Evolutionary conservation across 2,113 vertebrate genomes (phyloP).

Genomic region (Oreochromis niloticus): DNA sequence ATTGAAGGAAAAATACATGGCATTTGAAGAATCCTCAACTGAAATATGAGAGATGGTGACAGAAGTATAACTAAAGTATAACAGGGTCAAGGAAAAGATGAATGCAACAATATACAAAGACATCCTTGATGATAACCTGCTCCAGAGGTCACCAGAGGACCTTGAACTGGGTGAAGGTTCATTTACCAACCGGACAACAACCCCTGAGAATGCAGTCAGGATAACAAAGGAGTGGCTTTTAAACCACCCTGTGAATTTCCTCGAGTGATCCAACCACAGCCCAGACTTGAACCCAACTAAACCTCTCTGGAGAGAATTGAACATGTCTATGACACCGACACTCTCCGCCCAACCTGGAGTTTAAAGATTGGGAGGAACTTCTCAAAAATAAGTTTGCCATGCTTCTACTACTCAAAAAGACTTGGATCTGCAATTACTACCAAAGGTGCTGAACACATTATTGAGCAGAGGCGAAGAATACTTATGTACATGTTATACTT

Average conservation of each 20-base stretch:
- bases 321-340: background rate
- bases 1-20: background rate
- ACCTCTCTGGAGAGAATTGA: background rate
- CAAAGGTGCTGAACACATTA: background rate
- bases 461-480: background rate
- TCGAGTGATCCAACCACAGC: background rate
- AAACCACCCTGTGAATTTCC: background rate
- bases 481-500: background rate
- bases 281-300: background rate
- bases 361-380: background rate
- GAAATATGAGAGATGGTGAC: background rate
- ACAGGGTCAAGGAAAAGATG: background rate
- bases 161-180: background rate
- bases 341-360: background rate
- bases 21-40: background rate
- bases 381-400: background rate
- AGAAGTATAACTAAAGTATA: background rate
- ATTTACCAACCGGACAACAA: background rate
- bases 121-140: fast-evolving
- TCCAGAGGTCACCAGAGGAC: background rate
- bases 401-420: background rate
- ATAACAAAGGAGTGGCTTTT: background rate
- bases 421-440: background rate
- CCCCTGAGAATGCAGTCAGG: background rate
- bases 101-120: background rate